Base-by-base conservation (phyloP, 2,113 vertebrate genomes). In the Oryzias curvinotus region DNA sequence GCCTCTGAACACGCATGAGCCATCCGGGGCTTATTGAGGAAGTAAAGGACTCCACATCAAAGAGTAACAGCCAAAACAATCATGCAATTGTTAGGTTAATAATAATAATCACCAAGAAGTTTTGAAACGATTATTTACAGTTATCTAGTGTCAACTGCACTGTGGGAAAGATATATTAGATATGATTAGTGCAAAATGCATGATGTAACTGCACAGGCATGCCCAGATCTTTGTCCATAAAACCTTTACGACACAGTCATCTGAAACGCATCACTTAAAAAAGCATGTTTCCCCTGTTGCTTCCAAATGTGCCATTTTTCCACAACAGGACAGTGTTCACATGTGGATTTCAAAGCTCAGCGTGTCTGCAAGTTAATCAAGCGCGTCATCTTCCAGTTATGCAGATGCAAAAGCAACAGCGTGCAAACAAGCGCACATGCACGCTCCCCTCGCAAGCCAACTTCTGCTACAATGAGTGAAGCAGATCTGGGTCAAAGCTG, bases 401-500 rank as follows among this genome's bases (percentile, higher is more conserved):
- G 56, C 57, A 65, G 21, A 28, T 65, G 36, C 14, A n/a, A 30
- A 78, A 70, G 62, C 71, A 28, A 50, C 64, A 67, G 68, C 57
- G 59, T 10, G 41, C 55, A 46, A 30, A 65, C 52, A 36, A 21
- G 53, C 46, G n/a, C 26, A 52, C 49, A 61, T 47, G 15, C 21
- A 57, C 36, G 71, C 44, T 4, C 68, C 82, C 77, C 52, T 77
- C 55, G 25, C 73, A 56, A 72, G 67, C 83, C 82, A 77, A 71
- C 71, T 85, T 69, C 78, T 71, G 77, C 77, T 66, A 78, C 77
- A 76, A 51, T 73, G 87, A 77, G 80, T 78, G 75, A 75, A 88
- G 74, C 87, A 87, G 84, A 91, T 88, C 87, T 90, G 86, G 88
- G 90, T 91, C 89, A 90, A 78, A 85, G 84, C 90, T 89, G 89